phyloP scores from a whole-genome alignment of 2,113 vertebrate species.

The Dendrocopos noguchii region DNA sequence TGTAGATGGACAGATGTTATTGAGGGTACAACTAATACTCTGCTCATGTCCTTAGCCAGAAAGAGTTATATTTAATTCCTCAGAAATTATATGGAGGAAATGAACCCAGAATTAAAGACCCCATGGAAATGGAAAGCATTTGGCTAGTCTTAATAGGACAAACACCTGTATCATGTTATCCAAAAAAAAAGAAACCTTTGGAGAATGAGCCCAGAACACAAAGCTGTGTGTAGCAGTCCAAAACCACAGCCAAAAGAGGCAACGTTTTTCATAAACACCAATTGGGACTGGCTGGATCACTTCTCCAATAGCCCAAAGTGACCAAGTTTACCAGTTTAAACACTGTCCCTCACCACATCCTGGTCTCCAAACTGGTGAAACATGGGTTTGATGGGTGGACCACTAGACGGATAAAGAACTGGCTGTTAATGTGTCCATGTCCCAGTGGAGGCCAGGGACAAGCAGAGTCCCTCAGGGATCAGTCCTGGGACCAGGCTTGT shows the following conservation, averaged over 20 bases:
- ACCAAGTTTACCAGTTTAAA: neutral
- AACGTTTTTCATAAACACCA: neutral
- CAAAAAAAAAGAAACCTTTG: neutral
- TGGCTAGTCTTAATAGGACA: neutral
- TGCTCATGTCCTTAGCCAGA: slow-evolving; percentile 25
- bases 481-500: no score
- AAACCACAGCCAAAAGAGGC: neutral
- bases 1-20: slow-evolving; percentile 41
- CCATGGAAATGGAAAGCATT: neutral
- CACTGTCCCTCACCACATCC: neutral
- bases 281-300: neutral
- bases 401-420: no score
- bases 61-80: slow-evolving; percentile 53
- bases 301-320: neutral
- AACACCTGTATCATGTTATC: neutral
- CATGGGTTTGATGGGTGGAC: no score
- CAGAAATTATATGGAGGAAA: slow-evolving; percentile 29
- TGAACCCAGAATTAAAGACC: slow-evolving; percentile 36
- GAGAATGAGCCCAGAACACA: neutral
- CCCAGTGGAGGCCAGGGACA: no score
- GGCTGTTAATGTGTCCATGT: no score
- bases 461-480: no score
- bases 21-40: slow-evolving; percentile 62
- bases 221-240: neutral
- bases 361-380: no score